Conservation (phyloP, 2,113 vertebrate genomes). For the Myocastor coypus region DNA sequence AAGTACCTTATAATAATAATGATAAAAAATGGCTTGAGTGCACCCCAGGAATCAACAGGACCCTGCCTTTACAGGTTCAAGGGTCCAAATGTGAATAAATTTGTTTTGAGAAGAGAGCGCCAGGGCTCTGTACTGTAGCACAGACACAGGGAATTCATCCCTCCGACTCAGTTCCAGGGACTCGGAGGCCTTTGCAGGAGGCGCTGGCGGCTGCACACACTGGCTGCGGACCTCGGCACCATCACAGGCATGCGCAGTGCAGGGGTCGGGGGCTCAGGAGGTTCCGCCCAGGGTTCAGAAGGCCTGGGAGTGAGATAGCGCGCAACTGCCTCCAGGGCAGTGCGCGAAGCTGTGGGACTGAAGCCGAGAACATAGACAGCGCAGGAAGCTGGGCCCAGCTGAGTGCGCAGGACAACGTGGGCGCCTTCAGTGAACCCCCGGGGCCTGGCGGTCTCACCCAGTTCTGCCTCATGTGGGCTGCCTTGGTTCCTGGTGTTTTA, state of each 20-base stretch:
- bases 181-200: neutral
- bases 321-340: neutral
- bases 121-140: neutral
- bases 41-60: neutral
- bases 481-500: accelerated
- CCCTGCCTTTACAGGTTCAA: neutral
- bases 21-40: neutral
- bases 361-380: neutral
- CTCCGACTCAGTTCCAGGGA: neutral
- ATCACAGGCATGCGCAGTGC: neutral
- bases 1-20: neutral
- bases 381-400: neutral
- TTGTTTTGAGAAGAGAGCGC: neutral
- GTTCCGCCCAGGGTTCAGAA: neutral
- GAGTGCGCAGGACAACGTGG: too few relatives aligned
- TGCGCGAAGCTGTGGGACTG: too few relatives aligned
- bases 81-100: neutral
- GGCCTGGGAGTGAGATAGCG: neutral
- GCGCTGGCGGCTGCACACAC: neutral
- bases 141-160: neutral
- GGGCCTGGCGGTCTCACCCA: neutral
- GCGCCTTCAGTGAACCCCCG: neutral
- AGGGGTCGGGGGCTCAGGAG: neutral
- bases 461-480: accelerated
- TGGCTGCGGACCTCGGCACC: neutral